phyloP scores from a whole-genome alignment of 2,888 invertebrate species.

The Torymus aiolomorphi region DNA sequence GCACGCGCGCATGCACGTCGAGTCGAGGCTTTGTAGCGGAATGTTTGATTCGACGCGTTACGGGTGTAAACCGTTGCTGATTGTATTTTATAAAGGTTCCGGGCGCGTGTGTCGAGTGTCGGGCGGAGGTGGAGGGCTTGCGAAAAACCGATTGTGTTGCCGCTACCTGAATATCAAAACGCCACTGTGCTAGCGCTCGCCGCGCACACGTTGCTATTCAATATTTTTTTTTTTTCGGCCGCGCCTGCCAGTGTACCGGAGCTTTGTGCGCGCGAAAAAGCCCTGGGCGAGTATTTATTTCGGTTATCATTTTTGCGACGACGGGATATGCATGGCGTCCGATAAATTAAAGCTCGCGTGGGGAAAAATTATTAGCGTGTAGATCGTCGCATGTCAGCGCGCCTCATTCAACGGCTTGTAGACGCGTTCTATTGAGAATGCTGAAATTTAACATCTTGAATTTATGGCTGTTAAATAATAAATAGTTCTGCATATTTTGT shows the following conservation, averaged over 20 bases:
- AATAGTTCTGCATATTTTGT: too few species aligned
- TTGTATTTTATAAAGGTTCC: constrained; percentile 28
- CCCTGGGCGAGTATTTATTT: neutral
- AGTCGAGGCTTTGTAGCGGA: neutral
- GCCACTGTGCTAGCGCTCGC: neutral
- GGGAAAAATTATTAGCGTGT: too few species aligned
- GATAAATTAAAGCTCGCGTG: neutral
- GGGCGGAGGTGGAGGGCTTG: neutral
- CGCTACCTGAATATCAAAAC: constrained; percentile 29
- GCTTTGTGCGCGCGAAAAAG: neutral
- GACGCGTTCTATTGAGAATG: too few species aligned
- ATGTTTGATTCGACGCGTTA: constrained; percentile 24
- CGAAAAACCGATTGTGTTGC: constrained; percentile 28
- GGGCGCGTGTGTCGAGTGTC: neutral
- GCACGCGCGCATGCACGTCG: neutral
- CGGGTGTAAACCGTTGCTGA: constrained; percentile 19
- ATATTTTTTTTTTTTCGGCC: neutral
- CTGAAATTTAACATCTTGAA: too few species aligned
- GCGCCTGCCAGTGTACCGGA: neutral
- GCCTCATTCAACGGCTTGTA: too few species aligned
- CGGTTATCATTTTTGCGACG: constrained; percentile 4
- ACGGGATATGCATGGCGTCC: neutral
- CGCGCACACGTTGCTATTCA: neutral
- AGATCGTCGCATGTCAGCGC: too few species aligned
- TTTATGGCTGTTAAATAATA: too few species aligned